Conservation (phyloP, 1,140 invertebrate species). For the Spodoptera frugiperda region DNA sequence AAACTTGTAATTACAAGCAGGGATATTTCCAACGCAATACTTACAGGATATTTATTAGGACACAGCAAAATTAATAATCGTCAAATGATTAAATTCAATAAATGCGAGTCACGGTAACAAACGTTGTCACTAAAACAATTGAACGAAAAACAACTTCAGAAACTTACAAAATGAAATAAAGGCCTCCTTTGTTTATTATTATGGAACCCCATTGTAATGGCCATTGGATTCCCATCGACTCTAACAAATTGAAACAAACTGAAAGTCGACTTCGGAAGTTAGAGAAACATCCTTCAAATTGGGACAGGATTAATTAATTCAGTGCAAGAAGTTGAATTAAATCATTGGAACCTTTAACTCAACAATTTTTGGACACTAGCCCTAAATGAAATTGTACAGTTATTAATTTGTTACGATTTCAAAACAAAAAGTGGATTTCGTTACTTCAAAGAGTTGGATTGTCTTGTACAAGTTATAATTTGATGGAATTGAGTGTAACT, state of each 20-base stretch:
- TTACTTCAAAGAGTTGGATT: conserved; percentile 44
- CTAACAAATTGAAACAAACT: conserved; percentile 83
- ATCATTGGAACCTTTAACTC: conserved; percentile 68
- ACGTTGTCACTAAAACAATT: conserved; percentile 39
- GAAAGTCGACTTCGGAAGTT: conserved; percentile 72
- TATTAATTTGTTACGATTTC: conserved; percentile 49
- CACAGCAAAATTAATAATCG: conserved; percentile 31
- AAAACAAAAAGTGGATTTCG: conserved; percentile 46
- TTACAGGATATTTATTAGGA: neutral
- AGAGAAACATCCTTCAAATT: conserved; percentile 68
- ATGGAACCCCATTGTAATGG: conserved; percentile 70
- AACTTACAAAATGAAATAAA: conserved; percentile 43
- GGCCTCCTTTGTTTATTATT: conserved; percentile 64
- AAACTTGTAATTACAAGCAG: conserved; percentile 1
- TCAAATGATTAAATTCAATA: conserved; percentile 20
- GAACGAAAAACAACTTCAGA: conserved; percentile 34
- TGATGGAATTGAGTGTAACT: conserved; percentile 48
- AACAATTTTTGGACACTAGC: conserved; percentile 57
- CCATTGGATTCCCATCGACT: conserved; percentile 77
- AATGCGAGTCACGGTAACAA: conserved; percentile 29
- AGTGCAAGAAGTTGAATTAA: conserved; percentile 76
- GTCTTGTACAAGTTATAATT: conserved; percentile 51
- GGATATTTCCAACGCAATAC: no score
- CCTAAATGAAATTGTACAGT: conserved; percentile 56
- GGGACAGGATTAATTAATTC: conserved; percentile 75